Conservation (phyloP, 1,140 invertebrate species). For the Heterodera schachtii region DNA sequence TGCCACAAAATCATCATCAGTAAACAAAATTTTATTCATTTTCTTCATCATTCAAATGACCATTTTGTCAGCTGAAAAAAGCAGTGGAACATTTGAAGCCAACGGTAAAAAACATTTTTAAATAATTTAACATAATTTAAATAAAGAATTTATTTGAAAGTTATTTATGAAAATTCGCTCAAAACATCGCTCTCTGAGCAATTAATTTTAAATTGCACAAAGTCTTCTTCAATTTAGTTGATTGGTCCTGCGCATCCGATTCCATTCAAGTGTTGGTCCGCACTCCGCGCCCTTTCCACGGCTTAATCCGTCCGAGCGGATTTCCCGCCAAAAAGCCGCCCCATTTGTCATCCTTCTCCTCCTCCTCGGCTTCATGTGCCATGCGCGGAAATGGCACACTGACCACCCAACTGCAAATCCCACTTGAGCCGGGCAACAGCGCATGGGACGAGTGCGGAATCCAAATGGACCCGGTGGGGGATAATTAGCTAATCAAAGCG, state of each 20-base stretch:
- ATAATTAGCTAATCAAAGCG: background rate
- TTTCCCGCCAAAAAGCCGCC: background rate
- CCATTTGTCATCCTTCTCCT: too few relatives aligned
- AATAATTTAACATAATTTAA: too few relatives aligned
- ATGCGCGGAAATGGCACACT: slow-evolving; percentile 3
- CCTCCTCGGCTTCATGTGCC: slow-evolving; percentile 1
- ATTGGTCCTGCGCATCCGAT: slow-evolving; percentile 18
- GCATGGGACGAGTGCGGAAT: slow-evolving; percentile 21
- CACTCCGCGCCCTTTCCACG: slow-evolving; percentile 14
- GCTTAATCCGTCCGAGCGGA: slow-evolving; percentile 20
- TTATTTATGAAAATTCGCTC: too few relatives aligned
- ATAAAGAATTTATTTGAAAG: too few relatives aligned
- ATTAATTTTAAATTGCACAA: background rate
- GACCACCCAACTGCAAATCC: slow-evolving; percentile 17
- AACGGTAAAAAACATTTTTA: slow-evolving; percentile 10
- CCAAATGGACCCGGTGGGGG: background rate
- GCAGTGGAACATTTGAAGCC: background rate
- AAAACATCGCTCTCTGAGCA: too few relatives aligned
- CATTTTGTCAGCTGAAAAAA: background rate
- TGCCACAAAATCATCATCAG: background rate
- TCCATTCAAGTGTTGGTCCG: slow-evolving; percentile 17
- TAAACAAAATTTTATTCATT: background rate
- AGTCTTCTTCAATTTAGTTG: slow-evolving; percentile 18
- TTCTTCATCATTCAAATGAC: background rate
- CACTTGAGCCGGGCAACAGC: background rate